Conservation (phyloP, 2,888 invertebrate species). For the Cryptophagus acutangulus region DNA sequence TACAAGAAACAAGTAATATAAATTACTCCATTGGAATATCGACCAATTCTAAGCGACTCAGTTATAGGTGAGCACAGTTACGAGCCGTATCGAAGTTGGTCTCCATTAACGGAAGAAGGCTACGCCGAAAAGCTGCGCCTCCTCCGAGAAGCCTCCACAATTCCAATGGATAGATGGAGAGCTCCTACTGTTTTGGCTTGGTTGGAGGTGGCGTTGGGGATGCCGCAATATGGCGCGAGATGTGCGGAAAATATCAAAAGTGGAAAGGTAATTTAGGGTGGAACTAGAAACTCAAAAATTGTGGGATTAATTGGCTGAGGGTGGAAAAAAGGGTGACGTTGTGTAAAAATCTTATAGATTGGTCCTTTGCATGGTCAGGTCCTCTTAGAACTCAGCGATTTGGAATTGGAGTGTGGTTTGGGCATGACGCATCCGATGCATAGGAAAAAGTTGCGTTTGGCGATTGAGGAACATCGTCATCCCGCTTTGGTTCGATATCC, state of each 20-base stretch:
- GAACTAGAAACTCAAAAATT: background rate
- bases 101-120: slow-evolving; percentile 65
- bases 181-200: slow-evolving; percentile 91
- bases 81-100: slow-evolving; percentile 57
- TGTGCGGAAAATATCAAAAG: slow-evolving; percentile 94
- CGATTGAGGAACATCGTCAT: slow-evolving; percentile 87
- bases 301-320: slow-evolving; percentile 20
- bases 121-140: slow-evolving; percentile 71
- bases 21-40: background rate
- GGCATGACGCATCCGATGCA: slow-evolving; percentile 92
- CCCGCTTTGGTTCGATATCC: slow-evolving; percentile 84
- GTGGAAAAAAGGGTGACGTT: slow-evolving; percentile 31
- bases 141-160: slow-evolving; percentile 75
- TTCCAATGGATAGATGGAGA: slow-evolving; percentile 87
- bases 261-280: slow-evolving; percentile 67
- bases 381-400: slow-evolving; percentile 84
- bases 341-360: slow-evolving; percentile 62
- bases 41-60: background rate
- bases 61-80: slow-evolving; percentile 42
- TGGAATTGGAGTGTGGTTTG: slow-evolving; percentile 84
- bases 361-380: slow-evolving; percentile 73
- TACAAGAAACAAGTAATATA: slow-evolving; percentile 60
- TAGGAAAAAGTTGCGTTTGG: slow-evolving; percentile 84
- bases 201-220: slow-evolving; percentile 89
- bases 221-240: slow-evolving; percentile 87